Conservation (phyloP, 2,888 invertebrate species). For the Sycophila texana region DNA sequence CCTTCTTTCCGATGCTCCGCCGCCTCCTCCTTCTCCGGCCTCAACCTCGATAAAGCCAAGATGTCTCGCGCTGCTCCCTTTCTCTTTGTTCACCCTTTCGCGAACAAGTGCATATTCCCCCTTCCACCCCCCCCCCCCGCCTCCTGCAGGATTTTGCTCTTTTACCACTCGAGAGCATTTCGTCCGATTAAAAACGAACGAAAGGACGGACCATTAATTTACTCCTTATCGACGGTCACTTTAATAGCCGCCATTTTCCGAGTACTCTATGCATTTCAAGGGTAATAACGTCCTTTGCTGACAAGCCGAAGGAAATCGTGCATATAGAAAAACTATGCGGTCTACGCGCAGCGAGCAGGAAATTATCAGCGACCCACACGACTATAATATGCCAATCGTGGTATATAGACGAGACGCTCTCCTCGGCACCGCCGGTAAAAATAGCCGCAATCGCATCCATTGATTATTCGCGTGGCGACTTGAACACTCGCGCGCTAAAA, state of each 20-base stretch:
- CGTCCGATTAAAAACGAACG: conserved; percentile 9
- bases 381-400: too few relatives aligned
- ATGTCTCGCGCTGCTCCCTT: conserved; percentile 16
- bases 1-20: conserved; percentile 31
- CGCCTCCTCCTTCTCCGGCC: background rate
- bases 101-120: conserved; percentile 10
- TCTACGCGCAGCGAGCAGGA: background rate
- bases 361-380: background rate
- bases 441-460: too few relatives aligned
- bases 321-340: background rate
- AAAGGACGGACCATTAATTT: background rate
- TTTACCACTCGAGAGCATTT: background rate
- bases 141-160: conserved; percentile 1
- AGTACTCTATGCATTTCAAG: too few relatives aligned
- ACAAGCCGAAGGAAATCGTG: too few relatives aligned
- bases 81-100: conserved; percentile 2
- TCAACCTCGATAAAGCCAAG: conserved; percentile 17
- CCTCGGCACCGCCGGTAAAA: too few relatives aligned
- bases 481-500: background rate
- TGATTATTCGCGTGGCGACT: too few relatives aligned
- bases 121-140: background rate
- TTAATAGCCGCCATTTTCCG: too few relatives aligned
- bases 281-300: too few relatives aligned
- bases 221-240: background rate
- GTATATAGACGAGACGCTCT: too few relatives aligned